phyloP scores from a whole-genome alignment of 2,113 vertebrate genomes.

The Channa maculata region DNA sequence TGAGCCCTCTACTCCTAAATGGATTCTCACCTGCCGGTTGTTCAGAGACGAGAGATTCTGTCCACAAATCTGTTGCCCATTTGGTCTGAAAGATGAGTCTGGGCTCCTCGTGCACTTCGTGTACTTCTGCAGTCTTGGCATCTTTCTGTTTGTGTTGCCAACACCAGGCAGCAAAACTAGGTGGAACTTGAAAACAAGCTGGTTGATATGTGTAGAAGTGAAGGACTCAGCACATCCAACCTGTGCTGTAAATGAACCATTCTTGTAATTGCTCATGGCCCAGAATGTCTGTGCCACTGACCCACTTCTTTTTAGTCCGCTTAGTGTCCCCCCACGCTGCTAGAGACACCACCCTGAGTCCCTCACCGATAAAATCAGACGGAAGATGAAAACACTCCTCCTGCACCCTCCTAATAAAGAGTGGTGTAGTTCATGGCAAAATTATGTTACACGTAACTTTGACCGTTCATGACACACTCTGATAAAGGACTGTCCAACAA shows the following conservation, averaged over 20 bases:
- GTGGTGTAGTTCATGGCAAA: no score
- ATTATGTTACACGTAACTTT: no score
- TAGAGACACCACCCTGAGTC: not conserved
- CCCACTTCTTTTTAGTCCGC: not conserved
- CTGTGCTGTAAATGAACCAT: not conserved
- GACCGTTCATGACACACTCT: no score
- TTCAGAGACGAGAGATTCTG: not conserved
- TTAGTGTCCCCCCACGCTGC: not conserved
- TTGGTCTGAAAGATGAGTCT: slow-evolving; percentile 11
- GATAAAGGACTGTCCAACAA: no score
- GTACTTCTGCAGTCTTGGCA: not conserved
- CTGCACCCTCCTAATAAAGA: no score
- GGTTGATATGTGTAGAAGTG: not conserved
- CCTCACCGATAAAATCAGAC: not conserved
- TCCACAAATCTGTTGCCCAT: not conserved
- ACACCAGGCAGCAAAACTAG: not conserved
- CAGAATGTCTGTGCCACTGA: slow-evolving; percentile 16
- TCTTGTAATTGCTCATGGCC: not conserved
- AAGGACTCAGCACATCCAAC: not conserved
- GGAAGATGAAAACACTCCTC: not conserved
- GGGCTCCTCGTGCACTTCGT: not conserved
- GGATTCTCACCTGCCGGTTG: slow-evolving; percentile 8
- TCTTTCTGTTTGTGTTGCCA: not conserved
- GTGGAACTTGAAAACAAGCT: not conserved
- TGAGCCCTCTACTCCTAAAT: not conserved